A percentile compares a stretch with the other conserved stretches of the same genome.
phyloP scores from a whole-genome alignment of 2,888 invertebrate species.

The Danaus chrysippus region DNA sequence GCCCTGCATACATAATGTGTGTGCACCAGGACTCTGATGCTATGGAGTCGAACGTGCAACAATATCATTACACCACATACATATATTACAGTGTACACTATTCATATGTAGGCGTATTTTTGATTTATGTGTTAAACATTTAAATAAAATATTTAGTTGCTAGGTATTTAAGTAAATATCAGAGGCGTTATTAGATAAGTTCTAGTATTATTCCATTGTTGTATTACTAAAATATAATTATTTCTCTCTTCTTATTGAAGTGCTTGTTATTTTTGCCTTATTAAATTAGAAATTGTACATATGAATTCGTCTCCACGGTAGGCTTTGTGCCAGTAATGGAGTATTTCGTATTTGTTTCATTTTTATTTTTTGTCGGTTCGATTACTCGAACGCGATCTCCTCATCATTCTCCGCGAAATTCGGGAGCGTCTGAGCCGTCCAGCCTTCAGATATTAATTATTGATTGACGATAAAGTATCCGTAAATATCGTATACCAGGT shows the following conservation, averaged over 20 bases:
- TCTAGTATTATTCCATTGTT: too few relatives aligned
- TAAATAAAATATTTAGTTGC: too few relatives aligned
- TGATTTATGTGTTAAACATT: too few relatives aligned
- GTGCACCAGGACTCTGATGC: conserved; percentile 32
- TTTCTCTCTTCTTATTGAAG: too few relatives aligned
- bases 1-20: conserved; percentile 76
- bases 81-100: too few relatives aligned
- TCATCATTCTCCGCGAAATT: conserved; percentile 76
- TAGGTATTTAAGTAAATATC: too few relatives aligned
- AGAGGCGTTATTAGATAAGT: too few relatives aligned
- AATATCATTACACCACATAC: conserved; percentile 1
- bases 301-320: conserved; percentile 49
- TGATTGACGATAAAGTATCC: conserved; percentile 75
- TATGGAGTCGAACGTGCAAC: conserved; percentile 27
- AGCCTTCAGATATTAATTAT: conserved; percentile 76
- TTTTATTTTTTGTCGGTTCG: conserved; percentile 77
- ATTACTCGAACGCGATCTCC: conserved; percentile 78
- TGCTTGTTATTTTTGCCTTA: too few relatives aligned
- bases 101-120: too few relatives aligned
- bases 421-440: conserved; percentile 75
- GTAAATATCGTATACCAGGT: conserved; percentile 63
- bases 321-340: conserved; percentile 64
- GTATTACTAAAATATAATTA: too few relatives aligned
- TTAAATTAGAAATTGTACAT: conserved; percentile 11
- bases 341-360: conserved; percentile 79